Evolutionary conservation across 2,888 invertebrate species (phyloP).

Genomic region (Dryocosmus kuriphilus): DNA sequence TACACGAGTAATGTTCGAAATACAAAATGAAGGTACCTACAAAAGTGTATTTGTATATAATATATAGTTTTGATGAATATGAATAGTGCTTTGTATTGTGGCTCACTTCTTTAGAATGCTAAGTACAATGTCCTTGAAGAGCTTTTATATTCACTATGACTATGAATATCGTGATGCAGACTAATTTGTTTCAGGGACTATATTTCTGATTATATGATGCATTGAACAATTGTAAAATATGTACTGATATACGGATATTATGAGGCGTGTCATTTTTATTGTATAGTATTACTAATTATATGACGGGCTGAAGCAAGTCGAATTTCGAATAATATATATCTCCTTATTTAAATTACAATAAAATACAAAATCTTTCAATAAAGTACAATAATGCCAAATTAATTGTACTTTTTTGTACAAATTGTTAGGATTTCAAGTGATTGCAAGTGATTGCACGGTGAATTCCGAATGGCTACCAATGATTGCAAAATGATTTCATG

Average conservation of each 20-base stretch:
- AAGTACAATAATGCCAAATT: too few species aligned
- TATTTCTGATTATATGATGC: neutral
- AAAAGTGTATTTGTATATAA: neutral
- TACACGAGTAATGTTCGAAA: slow-evolving; percentile 30
- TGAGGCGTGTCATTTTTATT: neutral
- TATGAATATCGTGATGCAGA: slow-evolving; percentile 11
- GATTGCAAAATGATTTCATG: too few species aligned
- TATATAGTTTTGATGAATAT: neutral
- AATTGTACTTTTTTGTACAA: too few species aligned
- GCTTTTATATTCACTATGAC: slow-evolving; percentile 7
- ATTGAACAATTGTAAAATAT: neutral
- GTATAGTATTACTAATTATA: neutral
- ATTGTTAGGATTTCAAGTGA: too few species aligned
- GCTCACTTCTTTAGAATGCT: slow-evolving; percentile 25
- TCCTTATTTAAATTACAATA: too few species aligned
- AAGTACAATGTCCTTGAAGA: slow-evolving; percentile 24
- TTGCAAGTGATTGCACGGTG: too few species aligned
- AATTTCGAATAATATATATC: too few species aligned
- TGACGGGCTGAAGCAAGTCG: neutral
- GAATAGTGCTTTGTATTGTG: slow-evolving; percentile 14
- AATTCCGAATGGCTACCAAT: too few species aligned
- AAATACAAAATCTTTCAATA: too few species aligned
- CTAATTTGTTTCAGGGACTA: neutral
- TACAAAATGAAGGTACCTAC: slow-evolving; percentile 1
- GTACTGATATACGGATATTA: neutral